Conservation (phyloP, 2,113 vertebrate species). For the Nothoprocta perdicaria region DNA sequence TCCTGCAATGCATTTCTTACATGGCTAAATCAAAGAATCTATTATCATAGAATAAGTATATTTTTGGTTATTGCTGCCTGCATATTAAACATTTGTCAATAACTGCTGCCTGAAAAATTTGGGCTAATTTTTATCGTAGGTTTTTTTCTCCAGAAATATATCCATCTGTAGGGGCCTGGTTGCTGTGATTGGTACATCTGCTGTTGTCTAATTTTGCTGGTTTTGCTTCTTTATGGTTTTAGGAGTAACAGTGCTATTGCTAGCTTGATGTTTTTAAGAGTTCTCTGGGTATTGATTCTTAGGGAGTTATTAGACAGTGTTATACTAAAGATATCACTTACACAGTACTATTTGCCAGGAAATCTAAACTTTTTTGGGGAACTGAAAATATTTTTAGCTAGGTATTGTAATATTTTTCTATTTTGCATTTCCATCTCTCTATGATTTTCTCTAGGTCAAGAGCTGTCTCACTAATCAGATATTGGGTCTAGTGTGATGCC, state of each 20-base stretch:
- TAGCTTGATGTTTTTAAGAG: not conserved
- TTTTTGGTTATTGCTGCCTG: not conserved
- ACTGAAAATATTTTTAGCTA: not conserved
- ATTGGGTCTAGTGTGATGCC: not conserved
- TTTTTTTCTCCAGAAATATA: not conserved
- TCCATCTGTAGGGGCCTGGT: not conserved
- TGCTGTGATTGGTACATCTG: not conserved
- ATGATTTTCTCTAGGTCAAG: not conserved
- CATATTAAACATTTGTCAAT: not conserved
- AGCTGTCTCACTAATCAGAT: not conserved
- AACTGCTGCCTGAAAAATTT: not conserved
- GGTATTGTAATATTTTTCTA: not conserved
- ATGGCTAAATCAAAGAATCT: not conserved
- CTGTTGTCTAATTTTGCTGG: fast-evolving
- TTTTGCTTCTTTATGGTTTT: not conserved
- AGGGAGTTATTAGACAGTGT: not conserved
- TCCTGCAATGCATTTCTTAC: too few species aligned
- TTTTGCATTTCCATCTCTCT: not conserved
- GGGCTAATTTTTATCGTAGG: not conserved
- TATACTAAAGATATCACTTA: not conserved
- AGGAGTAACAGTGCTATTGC: not conserved
- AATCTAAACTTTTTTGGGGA: not conserved
- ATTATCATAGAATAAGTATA: not conserved
- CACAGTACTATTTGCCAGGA: not conserved
- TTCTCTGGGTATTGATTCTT: not conserved